Conservation (phyloP, 2,888 invertebrate genomes). For the Lypha dubia region DNA sequence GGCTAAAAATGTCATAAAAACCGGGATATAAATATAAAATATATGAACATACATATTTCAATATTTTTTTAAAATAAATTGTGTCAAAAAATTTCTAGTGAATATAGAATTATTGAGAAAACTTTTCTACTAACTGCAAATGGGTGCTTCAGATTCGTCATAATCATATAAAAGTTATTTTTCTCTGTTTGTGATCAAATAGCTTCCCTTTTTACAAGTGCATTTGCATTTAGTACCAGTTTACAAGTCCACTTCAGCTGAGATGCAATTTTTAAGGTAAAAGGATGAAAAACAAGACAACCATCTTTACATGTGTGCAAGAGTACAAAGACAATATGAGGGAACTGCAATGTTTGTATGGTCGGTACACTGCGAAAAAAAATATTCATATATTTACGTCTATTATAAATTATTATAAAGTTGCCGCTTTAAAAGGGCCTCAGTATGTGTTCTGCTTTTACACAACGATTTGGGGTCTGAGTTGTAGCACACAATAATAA, state of each 20-base stretch:
- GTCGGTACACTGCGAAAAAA: slow-evolving; percentile 17
- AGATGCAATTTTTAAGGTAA: slow-evolving; percentile 41
- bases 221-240: slow-evolving; percentile 40
- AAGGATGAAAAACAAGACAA: slow-evolving; percentile 18
- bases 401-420: no score
- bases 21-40: neutral
- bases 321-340: neutral
- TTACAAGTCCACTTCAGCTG: slow-evolving; percentile 31
- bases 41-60: neutral
- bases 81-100: no score
- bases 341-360: neutral
- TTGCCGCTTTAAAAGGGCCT: no score
- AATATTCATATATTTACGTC: neutral
- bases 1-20: neutral
- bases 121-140: no score
- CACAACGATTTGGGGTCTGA: no score
- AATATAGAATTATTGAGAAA: no score
- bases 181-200: neutral
- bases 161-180: neutral
- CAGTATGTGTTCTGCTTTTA: no score
- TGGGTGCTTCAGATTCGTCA: neutral
- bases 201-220: slow-evolving; percentile 48
- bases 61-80: no score
- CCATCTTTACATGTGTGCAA: neutral
- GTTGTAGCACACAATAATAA: no score